These are phyloP conservation scores for Phaenicophaeus curvirostris DNA, from an alignment of 2,797 vertebrate genomes.

Conservation along the genomic window DNA sequence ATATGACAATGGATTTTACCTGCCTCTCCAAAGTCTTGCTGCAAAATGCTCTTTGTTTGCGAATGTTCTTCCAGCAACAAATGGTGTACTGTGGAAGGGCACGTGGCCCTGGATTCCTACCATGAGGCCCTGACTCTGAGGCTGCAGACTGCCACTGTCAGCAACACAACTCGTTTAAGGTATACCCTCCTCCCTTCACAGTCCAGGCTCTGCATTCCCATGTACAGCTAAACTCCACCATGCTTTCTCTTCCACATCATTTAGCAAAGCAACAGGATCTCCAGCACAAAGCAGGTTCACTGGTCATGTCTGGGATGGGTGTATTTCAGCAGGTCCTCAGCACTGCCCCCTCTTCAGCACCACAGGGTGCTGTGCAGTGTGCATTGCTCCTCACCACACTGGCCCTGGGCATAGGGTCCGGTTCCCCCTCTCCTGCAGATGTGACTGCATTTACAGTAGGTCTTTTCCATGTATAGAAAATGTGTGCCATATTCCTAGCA, in stretches of 20 bases:
- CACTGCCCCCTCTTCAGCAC: too few relatives aligned
- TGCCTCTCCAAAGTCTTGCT: slow-evolving; percentile 9
- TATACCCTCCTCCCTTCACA: background rate
- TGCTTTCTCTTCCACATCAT: background rate
- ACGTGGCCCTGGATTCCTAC: background rate
- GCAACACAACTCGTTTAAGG: background rate
- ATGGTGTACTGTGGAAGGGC: background rate
- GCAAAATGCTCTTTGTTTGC: background rate
- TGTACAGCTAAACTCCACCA: background rate
- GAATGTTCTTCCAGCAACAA: background rate
- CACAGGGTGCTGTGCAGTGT: fast-evolving
- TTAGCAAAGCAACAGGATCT: background rate
- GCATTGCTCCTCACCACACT: background rate
- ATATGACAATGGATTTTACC: background rate
- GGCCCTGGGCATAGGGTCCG: background rate
- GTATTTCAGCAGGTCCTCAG: background rate
- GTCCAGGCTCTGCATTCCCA: background rate
- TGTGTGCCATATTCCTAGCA: background rate
- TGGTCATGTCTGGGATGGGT: background rate
- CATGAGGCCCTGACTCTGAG: background rate
- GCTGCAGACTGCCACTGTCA: background rate
- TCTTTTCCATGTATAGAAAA: background rate
- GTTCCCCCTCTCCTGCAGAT: background rate
- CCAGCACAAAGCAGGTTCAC: background rate
- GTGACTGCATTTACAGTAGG: background rate